These are phyloP conservation scores for Hybos culiciformis DNA, from an alignment of 2,888 invertebrate genomes.

Conservation along the genomic window DNA sequence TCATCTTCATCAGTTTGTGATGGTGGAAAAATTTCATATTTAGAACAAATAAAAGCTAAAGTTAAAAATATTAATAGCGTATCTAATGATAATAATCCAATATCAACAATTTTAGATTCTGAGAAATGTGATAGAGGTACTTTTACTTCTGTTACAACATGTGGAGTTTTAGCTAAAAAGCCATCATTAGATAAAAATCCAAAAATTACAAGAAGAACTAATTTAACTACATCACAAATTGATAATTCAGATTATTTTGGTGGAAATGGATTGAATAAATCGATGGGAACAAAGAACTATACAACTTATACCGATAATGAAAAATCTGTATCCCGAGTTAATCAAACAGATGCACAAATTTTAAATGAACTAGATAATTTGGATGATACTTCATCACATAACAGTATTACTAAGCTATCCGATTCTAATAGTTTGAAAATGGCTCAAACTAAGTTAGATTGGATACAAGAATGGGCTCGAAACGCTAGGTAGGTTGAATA, in stretches of 20 bases:
- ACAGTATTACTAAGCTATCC: conserved; percentile 18
- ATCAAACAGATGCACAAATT: conserved; percentile 23
- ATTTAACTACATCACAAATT: conserved; percentile 55
- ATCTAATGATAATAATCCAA: conserved; percentile 30
- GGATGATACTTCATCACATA: not conserved
- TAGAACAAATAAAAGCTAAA: conserved; percentile 48
- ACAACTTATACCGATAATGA: conserved; percentile 31
- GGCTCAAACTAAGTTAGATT: conserved; percentile 35
- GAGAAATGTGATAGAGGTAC: conserved; percentile 40
- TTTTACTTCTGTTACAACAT: conserved; percentile 59
- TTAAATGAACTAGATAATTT: conserved; percentile 12
- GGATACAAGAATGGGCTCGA: conserved; percentile 53
- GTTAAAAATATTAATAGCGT: conserved; percentile 39
- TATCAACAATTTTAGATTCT: conserved; percentile 31
- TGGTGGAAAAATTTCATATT: conserved; percentile 36
- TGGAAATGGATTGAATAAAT: conserved; percentile 28
- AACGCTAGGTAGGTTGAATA: conserved; percentile 37
- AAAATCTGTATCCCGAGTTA: conserved; percentile 33
- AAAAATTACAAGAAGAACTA: conserved; percentile 38
- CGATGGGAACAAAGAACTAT: conserved; percentile 18
- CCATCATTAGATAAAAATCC: conserved; percentile 33
- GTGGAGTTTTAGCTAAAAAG: conserved; percentile 50
- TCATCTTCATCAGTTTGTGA: no score
- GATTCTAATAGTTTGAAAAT: conserved; percentile 29
- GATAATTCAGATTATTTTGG: conserved; percentile 48